Percentiles rank a stretch among this genome's conserved stretches.
These are phyloP conservation scores for Leptodactylus fuscus DNA, from an alignment of 2,113 vertebrate species.

Conservation along the genomic window DNA sequence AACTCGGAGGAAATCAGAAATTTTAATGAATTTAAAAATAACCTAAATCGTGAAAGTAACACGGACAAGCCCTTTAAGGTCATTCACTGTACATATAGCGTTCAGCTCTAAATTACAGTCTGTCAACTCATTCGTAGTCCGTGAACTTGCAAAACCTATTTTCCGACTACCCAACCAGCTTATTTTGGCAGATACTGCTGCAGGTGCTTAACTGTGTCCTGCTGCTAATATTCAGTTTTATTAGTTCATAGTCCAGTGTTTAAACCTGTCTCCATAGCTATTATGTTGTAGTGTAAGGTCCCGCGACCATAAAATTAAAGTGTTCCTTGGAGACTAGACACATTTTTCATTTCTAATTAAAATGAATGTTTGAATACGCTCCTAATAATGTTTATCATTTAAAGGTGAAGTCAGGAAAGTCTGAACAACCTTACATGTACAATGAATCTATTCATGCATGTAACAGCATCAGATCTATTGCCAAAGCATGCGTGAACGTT, in stretches of 20 bases:
- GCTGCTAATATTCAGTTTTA: slow-evolving; percentile 3
- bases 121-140: neutral
- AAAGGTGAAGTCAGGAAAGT: neutral
- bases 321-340: slow-evolving; percentile 15
- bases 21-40: no score
- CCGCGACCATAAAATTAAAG: neutral
- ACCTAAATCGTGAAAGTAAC: no score
- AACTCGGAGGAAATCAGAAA: no score
- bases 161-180: neutral
- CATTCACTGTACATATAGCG: no score
- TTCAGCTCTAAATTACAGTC: no score
- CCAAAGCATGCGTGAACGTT: no score
- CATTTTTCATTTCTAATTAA: slow-evolving; percentile 24
- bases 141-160: neutral
- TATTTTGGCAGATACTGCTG: neutral
- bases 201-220: neutral
- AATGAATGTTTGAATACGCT: neutral
- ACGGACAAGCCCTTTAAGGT: neutral
- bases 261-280: slow-evolving; percentile 2
- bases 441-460: neutral
- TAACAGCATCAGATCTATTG: neutral
- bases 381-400: neutral
- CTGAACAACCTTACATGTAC: neutral
- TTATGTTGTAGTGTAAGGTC: slow-evolving; percentile 2
- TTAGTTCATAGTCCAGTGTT: slow-evolving; percentile 15